Conservation (phyloP, 2,113 vertebrate genomes). For the Pollachius pollachius region DNA sequence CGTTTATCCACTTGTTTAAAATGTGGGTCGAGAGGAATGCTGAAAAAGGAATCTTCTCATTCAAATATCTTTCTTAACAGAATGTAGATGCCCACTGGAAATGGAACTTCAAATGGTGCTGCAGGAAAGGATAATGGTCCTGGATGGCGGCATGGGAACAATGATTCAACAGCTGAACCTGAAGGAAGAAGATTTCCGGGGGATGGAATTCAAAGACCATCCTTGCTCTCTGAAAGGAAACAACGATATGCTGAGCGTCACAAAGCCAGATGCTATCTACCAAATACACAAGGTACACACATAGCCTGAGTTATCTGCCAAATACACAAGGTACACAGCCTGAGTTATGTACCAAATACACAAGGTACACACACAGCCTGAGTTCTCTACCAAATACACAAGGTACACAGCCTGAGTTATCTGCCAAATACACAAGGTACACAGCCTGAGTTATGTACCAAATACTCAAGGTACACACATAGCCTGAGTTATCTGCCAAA, state of each 20-base stretch:
- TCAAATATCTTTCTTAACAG: constrained; percentile 13
- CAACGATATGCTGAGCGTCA: constrained; percentile 94
- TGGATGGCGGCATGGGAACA: constrained; percentile 98
- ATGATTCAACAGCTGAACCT: constrained; percentile 87
- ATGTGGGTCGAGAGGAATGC: neutral
- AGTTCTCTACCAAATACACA: too few species aligned
- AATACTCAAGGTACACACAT: constrained; percentile 42
- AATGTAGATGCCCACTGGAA: constrained; percentile 48
- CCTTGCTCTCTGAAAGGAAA: constrained; percentile 84
- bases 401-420: constrained; percentile 76
- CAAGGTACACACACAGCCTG: neutral
- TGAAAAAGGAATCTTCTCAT: neutral
- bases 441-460: neutral
- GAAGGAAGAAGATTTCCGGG: constrained; percentile 84
- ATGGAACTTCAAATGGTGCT: constrained; percentile 79
- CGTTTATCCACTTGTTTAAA: neutral
- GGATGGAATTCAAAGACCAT: constrained; percentile 87
- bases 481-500: constrained; percentile 83
- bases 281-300: constrained; percentile 88
- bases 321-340: constrained; percentile 58
- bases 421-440: constrained; percentile 61
- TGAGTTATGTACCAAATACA: constrained; percentile 78
- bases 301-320: too few species aligned
- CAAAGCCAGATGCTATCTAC: constrained; percentile 83
- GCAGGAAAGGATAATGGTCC: constrained; percentile 85